Evolutionary conservation across 2,888 invertebrate species (phyloP).

Genomic region (Osmoderma eremita): DNA sequence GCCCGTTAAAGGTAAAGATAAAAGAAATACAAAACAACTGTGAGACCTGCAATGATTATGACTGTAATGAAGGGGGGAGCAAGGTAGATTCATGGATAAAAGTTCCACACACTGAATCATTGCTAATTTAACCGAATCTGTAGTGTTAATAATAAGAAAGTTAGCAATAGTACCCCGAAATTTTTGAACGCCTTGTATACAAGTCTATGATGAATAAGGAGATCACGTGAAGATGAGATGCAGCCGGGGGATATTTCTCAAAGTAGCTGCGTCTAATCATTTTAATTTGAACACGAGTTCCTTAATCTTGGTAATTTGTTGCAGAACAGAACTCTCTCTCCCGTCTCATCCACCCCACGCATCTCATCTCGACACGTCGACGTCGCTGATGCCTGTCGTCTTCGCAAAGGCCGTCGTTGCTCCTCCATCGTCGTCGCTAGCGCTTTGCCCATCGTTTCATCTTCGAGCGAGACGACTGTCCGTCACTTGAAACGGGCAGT

Average conservation of each 20-base stretch:
- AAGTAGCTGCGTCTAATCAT: conserved; percentile 43
- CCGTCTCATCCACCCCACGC: conserved; percentile 1
- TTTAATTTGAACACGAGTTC: conserved; percentile 43
- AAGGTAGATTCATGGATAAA: no score
- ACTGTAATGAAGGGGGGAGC: no score
- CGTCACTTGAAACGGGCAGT: conserved; percentile 35
- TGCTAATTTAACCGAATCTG: no score
- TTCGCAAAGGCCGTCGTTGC: not conserved
- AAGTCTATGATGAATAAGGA: not conserved
- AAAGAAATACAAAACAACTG: no score
- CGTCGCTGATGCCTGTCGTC: not conserved
- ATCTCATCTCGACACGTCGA: conserved; percentile 7
- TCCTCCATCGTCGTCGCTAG: not conserved
- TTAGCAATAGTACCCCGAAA: no score
- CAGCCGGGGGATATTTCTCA: conserved; percentile 32
- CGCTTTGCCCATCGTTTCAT: conserved; percentile 4
- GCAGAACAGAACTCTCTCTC: conserved; percentile 31
- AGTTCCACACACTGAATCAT: no score
- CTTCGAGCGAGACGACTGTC: not conserved
- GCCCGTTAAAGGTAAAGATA: no score
- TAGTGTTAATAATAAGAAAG: no score
- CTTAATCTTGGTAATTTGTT: conserved; percentile 49
- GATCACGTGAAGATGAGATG: conserved; percentile 19
- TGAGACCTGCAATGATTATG: no score
- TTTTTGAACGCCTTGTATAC: no score